A percentile compares a stretch with the other conserved stretches of the same genome.
Conservation (phyloP, 2,113 vertebrate genomes). For the Amblyornis subalaris region DNA sequence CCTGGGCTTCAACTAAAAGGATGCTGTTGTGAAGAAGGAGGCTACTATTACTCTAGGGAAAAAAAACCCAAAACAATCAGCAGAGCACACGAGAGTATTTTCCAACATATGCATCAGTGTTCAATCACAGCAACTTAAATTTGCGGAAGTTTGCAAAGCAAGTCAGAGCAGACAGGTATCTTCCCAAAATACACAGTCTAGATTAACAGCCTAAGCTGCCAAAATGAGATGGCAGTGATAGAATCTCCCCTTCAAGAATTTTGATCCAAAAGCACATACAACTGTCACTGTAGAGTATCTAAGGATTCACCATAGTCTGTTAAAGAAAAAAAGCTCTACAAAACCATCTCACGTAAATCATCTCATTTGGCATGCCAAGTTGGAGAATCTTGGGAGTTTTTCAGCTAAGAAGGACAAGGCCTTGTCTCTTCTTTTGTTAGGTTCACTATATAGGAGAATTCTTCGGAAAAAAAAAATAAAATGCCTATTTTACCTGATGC, state of each 20-base stretch:
- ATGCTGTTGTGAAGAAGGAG: background rate
- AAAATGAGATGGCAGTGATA: background rate
- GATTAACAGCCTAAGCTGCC: background rate
- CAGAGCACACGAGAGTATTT: background rate
- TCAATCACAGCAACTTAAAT: background rate
- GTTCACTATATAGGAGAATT: background rate
- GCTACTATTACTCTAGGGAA: background rate
- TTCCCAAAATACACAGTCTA: background rate
- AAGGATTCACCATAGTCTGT: background rate
- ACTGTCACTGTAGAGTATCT: background rate
- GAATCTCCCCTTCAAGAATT: background rate
- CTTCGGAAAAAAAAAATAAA: background rate
- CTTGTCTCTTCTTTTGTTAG: background rate
- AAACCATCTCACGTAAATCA: background rate
- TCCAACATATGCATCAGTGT: background rate
- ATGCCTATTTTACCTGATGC: constrained; percentile 73
- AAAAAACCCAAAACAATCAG: background rate
- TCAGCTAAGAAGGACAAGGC: background rate
- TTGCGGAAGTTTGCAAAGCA: background rate
- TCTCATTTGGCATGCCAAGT: background rate
- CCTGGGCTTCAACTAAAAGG: background rate
- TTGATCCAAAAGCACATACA: background rate
- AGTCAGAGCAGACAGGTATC: background rate
- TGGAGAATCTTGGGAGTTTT: background rate
- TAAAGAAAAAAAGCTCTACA: background rate